A percentile compares a stretch with the other conserved stretches of the same genome.
phyloP scores from a whole-genome alignment of 2,113 vertebrate genomes.

The Oenanthe oenanthe region DNA sequence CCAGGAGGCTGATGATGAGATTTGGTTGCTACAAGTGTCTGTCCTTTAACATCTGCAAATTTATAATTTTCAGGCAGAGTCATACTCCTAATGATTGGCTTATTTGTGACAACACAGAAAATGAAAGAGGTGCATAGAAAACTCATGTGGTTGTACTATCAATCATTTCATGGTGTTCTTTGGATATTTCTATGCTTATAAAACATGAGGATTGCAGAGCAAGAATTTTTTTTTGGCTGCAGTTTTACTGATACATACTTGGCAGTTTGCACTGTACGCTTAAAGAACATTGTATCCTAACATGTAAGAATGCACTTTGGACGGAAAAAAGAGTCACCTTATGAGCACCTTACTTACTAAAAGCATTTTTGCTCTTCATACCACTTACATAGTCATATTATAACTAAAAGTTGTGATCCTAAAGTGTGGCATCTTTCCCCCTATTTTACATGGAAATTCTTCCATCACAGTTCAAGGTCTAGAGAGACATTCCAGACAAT shows the following conservation, averaged over 20 bases:
- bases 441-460: constrained; percentile 10
- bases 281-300: neutral
- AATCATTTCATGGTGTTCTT: neutral
- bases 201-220: neutral
- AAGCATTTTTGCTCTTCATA: neutral
- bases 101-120: neutral
- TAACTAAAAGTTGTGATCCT: neutral
- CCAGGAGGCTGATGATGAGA: constrained; percentile 41
- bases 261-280: neutral
- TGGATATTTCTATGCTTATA: neutral
- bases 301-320: neutral
- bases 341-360: neutral
- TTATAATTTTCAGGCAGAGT: neutral
- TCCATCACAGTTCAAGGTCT: constrained; percentile 38
- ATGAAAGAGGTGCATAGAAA: neutral
- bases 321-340: neutral
- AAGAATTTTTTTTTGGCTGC: neutral
- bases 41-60: constrained; percentile 20
- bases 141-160: neutral
- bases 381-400: neutral
- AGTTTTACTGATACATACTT: neutral
- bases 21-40: constrained; percentile 20
- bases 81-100: neutral
- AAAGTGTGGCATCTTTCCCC: neutral
- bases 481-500: constrained; percentile 29